A percentile compares a stretch with the other conserved stretches of the same genome.
Conservation (phyloP, 2,888 invertebrate genomes). For the Machimus atricapillus region DNA sequence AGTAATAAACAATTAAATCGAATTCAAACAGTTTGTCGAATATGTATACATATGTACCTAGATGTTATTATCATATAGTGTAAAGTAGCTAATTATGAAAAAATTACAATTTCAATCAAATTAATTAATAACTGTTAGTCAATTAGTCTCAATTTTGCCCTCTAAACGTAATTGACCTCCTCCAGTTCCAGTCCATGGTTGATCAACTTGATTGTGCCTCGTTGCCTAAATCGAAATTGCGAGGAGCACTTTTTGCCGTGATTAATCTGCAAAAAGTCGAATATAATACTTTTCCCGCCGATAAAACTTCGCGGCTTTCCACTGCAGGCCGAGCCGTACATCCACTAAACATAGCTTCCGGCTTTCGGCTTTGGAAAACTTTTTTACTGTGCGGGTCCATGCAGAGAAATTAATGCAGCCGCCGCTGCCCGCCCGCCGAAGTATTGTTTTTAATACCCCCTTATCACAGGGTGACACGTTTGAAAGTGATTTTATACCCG, state of each 20-base stretch:
- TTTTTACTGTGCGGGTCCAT: background rate
- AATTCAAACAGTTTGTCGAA: too few species aligned
- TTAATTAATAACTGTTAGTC: background rate
- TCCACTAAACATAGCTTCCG: conserved; percentile 30
- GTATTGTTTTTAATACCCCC: conserved; percentile 43
- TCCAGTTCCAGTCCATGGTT: background rate
- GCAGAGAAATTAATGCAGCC: conserved; percentile 10
- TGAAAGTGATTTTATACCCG: conserved; percentile 43
- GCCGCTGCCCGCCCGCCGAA: background rate
- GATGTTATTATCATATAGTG: too few species aligned
- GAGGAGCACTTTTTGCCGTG: background rate
- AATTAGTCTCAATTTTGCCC: background rate
- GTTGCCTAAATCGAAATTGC: background rate
- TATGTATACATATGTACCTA: too few species aligned
- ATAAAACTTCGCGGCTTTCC: conserved; percentile 33
- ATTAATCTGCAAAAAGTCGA: conserved; percentile 20
- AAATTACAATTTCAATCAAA: background rate
- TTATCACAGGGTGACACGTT: conserved; percentile 42
- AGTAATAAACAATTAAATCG: too few species aligned
- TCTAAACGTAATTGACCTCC: background rate
- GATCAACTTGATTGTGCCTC: background rate
- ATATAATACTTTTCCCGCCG: conserved; percentile 12
- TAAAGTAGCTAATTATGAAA: too few species aligned
- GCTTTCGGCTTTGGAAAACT: conserved; percentile 9
- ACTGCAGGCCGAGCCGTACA: background rate